Evolutionary conservation across 1,140 invertebrate genomes (phyloP).

Genomic region (Rhizoglyphus robini): DNA sequence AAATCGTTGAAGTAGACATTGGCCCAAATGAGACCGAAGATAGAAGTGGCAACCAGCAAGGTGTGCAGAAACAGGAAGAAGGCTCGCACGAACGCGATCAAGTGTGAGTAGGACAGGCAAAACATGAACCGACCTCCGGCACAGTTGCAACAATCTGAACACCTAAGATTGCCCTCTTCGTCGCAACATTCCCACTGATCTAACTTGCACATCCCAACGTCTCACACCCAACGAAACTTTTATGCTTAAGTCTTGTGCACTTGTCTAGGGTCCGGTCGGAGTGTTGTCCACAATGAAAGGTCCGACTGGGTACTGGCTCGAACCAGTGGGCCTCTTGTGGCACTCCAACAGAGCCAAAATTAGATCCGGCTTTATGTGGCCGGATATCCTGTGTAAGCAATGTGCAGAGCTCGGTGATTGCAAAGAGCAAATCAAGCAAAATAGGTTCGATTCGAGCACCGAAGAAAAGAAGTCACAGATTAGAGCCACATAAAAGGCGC

Average conservation of each 20-base stretch:
- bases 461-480: neutral
- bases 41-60: constrained; percentile 9
- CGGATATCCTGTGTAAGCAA: neutral
- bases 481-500: neutral
- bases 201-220: neutral
- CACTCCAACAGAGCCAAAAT: neutral
- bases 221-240: neutral
- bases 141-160: neutral
- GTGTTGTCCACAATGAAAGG: neutral
- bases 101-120: neutral
- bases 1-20: constrained; percentile 16
- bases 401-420: no score
- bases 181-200: neutral
- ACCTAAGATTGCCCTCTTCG: neutral
- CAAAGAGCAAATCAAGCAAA: no score
- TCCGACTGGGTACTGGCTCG: neutral
- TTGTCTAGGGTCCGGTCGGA: no score
- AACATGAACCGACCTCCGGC: neutral
- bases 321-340: no score
- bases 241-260: no score
- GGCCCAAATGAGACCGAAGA: constrained; percentile 17
- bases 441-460: no score
- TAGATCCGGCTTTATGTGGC: neutral
- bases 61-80: constrained; percentile 4
- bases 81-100: neutral